Evolutionary conservation across 2,113 vertebrate genomes (phyloP), one percentile per base, ranked within the genome.

Genomic region (Syngnathus floridae): DNA sequence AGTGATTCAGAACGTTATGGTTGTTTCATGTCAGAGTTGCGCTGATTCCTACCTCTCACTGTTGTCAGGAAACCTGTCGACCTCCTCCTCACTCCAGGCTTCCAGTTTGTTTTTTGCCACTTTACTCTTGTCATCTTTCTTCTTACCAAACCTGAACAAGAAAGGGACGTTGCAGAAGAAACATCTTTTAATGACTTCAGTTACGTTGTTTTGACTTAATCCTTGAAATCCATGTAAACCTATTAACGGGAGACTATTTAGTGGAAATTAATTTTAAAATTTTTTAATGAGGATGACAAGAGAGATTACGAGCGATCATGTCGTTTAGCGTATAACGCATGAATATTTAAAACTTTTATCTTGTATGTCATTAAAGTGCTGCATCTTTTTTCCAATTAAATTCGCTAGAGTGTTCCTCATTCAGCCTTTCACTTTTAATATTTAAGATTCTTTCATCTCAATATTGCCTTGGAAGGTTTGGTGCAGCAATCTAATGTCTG

Each of bases 61-160:
- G 26, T 7, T 64, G 48, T 88, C 86, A 2, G 91, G 92, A 52
- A 90, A 91, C 77, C 87, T 90, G 84, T 93, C 93, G 73, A 92
- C 68, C 37, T 96, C 94, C 55, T 95, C 95, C 65, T 95, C 93
- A 64, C 87, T 93, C 57, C 93, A 79, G 1, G 74, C 70, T 2
- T 86, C 86, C 54, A 89, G 74, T 67, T 89, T 90, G 22, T 64
- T 89, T 70, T 93, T 96, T 26, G 91, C 91, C 62, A 88, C 78
- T 75, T 93, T 95, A 51, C 88, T 92, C 41, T 96, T 87, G 58
- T 88, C 85, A 0, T 88, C 95, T 79, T 94, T 96, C 84, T 95
- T 98, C 87, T 93, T 97, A 4, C 94, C 95, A 78, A 98, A 97
- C 83, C 96, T 98, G 79, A 61, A 58, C 8, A 40, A 79, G 17